Percentiles rank a stretch among this genome's conserved stretches.
phyloP scores from a whole-genome alignment of 1,140 invertebrate species.

The Luehdorfia chinensis region DNA sequence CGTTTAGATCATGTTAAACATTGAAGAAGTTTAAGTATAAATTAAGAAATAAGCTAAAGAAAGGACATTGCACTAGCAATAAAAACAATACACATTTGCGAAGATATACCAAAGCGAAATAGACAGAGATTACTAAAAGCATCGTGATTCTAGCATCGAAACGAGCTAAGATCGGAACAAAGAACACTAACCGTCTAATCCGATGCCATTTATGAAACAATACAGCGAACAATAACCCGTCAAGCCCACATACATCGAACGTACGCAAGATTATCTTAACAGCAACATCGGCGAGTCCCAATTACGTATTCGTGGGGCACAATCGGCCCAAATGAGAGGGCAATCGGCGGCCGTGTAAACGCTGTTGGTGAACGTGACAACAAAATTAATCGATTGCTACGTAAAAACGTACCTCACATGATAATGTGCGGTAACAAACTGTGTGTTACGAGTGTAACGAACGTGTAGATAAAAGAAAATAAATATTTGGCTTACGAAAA shows the following conservation, averaged over 20 bases:
- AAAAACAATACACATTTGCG: too few relatives aligned
- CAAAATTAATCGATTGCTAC: slow-evolving; percentile 20
- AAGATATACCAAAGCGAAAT: too few relatives aligned
- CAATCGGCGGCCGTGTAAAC: slow-evolving; percentile 53
- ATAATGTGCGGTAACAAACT: slow-evolving; percentile 4
- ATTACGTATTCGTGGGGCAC: slow-evolving; percentile 61
- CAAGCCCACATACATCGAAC: slow-evolving; percentile 8
- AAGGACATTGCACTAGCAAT: too few relatives aligned
- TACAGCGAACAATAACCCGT: slow-evolving; percentile 5
- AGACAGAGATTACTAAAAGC: background rate
- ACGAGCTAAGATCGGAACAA: slow-evolving; percentile 1
- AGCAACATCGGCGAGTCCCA: slow-evolving; percentile 33
- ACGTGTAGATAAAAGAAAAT: too few relatives aligned
- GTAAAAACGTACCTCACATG: slow-evolving; percentile 10
- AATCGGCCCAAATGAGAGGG: slow-evolving; percentile 64
- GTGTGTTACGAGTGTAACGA: too few relatives aligned
- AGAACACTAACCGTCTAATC: slow-evolving; percentile 7
- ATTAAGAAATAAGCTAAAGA: too few relatives aligned
- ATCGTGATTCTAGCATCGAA: background rate
- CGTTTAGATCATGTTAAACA: too few relatives aligned
- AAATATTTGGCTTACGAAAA: too few relatives aligned
- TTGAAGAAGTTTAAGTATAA: too few relatives aligned
- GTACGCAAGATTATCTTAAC: slow-evolving; percentile 58
- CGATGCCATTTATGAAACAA: slow-evolving; percentile 8
- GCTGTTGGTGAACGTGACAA: slow-evolving; percentile 26